Conservation (phyloP, 2,888 invertebrate genomes). For the Smittia aterrima region DNA sequence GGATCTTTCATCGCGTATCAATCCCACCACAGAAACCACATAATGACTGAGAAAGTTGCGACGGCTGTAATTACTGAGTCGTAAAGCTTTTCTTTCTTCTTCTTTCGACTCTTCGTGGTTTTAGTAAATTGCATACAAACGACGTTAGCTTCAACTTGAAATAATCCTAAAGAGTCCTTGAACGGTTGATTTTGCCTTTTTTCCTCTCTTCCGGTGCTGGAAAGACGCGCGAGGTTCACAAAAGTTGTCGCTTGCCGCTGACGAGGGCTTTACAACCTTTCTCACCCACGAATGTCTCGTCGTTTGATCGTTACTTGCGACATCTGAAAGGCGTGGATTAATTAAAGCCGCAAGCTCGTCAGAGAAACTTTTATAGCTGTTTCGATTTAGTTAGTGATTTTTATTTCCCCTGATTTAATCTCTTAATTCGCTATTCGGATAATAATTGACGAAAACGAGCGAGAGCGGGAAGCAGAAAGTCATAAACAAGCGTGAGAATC, state of each 20-base stretch:
- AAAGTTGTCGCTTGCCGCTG: too few species aligned
- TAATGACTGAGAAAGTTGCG: neutral
- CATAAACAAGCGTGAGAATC: conserved; percentile 18
- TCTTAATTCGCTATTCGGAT: conserved; percentile 1
- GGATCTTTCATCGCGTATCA: neutral
- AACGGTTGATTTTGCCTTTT: neutral
- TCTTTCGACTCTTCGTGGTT: too few species aligned
- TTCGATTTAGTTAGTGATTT: neutral
- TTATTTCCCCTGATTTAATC: conserved; percentile 8
- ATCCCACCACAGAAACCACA: neutral
- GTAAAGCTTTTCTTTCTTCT: neutral
- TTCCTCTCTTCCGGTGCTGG: too few species aligned
- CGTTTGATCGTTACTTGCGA: neutral
- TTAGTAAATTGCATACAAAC: neutral
- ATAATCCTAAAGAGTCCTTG: neutral
- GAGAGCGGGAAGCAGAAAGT: neutral
- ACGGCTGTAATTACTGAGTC: conserved; percentile 4
- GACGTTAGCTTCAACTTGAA: neutral
- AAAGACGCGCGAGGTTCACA: too few species aligned
- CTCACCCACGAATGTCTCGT: neutral
- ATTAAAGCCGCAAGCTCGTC: too few species aligned
- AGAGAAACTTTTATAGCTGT: too few species aligned
- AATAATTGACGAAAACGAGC: conserved; percentile 6
- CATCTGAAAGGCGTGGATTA: too few species aligned
- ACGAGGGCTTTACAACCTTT: neutral